A percentile compares a stretch with the other conserved stretches of the same genome.
These are phyloP conservation scores for Sinohyriopsis cumingii DNA, from an alignment of 2,888 invertebrate species.

Conservation along the genomic window DNA sequence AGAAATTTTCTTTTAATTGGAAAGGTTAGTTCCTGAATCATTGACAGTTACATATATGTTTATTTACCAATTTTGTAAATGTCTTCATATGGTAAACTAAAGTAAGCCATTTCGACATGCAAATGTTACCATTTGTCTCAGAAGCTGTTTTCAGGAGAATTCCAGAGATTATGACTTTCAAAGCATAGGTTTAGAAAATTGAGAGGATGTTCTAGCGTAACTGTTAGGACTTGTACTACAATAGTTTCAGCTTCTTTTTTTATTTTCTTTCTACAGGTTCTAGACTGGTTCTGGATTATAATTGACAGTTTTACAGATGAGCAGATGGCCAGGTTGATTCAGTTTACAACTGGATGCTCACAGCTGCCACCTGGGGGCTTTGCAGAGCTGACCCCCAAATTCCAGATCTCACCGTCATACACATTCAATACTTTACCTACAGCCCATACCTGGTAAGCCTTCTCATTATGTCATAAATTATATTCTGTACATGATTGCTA, in stretches of 20 bases:
- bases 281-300: constrained; percentile 94
- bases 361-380: constrained; percentile 94
- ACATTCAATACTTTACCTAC: constrained; percentile 93
- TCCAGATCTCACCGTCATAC: constrained; percentile 89
- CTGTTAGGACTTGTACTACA: neutral
- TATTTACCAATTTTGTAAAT: too few species aligned
- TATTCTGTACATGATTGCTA: neutral
- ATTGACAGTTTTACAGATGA: constrained; percentile 91
- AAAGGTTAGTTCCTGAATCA: too few species aligned
- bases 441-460: constrained; percentile 89
- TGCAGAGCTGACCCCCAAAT: constrained; percentile 89
- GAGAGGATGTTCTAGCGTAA: neutral
- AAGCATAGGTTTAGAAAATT: too few species aligned
- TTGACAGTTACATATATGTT: too few species aligned
- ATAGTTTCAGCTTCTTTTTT: neutral
- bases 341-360: constrained; percentile 94
- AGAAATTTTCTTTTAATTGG: too few species aligned
- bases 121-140: too few species aligned
- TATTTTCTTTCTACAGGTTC: constrained; percentile 73
- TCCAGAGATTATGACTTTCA: too few species aligned
- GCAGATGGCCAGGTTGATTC: constrained; percentile 90
- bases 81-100: too few species aligned
- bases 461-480: neutral
- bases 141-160: too few species aligned
- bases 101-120: too few species aligned